These are phyloP conservation scores for Leuciscus waleckii DNA, from an alignment of 2,797 vertebrate genomes.

Conservation along the genomic window DNA sequence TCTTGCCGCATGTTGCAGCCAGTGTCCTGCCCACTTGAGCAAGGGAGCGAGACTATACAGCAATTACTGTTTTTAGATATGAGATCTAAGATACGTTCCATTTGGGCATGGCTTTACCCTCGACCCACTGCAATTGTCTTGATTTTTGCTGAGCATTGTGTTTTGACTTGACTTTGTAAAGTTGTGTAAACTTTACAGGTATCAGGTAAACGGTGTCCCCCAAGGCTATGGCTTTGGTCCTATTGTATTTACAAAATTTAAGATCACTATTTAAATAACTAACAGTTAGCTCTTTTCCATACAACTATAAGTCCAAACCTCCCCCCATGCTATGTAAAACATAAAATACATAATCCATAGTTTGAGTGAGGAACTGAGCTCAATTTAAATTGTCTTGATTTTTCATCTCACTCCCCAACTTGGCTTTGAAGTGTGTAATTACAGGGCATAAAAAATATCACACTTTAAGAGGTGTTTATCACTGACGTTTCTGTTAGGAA, in stretches of 20 bases:
- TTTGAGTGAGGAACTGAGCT: background rate
- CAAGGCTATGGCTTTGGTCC: background rate
- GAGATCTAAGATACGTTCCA: background rate
- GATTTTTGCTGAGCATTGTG: background rate
- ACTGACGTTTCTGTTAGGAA: background rate
- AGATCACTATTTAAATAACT: background rate
- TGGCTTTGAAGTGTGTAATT: background rate
- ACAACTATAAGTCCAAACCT: background rate
- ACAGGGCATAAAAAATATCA: background rate
- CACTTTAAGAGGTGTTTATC: background rate
- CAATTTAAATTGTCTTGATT: background rate
- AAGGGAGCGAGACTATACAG: conserved; percentile 48
- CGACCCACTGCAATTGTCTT: background rate
- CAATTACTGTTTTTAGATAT: conserved; percentile 14
- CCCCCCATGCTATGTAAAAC: too few relatives aligned
- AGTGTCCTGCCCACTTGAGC: conserved; percentile 59
- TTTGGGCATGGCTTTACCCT: conserved; percentile 48
- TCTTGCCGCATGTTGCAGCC: conserved; percentile 60
- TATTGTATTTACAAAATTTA: background rate
- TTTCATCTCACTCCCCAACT: background rate
- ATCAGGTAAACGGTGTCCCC: background rate
- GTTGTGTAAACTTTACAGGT: background rate
- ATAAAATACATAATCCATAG: background rate
- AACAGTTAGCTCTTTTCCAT: too few relatives aligned
- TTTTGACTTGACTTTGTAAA: background rate